Percentiles rank a stretch among this genome's conserved stretches.
Evolutionary conservation across 2,113 vertebrate genomes (phyloP).

Genomic region (Callipepla californica): DNA sequence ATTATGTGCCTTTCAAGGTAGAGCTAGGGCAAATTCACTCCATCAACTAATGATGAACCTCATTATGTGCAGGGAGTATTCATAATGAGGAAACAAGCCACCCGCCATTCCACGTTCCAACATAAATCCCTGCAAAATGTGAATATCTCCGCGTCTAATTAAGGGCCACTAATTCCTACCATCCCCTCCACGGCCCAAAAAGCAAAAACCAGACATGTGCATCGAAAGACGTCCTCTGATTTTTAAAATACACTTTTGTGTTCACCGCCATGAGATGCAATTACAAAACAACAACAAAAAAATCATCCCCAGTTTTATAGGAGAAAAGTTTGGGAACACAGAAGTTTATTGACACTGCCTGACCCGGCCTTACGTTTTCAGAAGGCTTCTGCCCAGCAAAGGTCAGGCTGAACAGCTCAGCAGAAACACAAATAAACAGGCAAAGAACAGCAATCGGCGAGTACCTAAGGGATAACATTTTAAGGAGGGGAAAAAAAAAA

Average conservation of each 20-base stretch:
- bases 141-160: slow-evolving; percentile 99
- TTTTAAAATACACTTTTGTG: slow-evolving; percentile 44
- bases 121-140: slow-evolving; percentile 98
- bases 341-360: slow-evolving; percentile 58
- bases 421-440: slow-evolving; percentile 3
- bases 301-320: slow-evolving; percentile 19
- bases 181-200: slow-evolving; percentile 83
- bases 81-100: slow-evolving; percentile 96
- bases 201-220: slow-evolving; percentile 70
- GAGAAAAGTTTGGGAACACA: slow-evolving; percentile 60
- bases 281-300: too few species aligned
- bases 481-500: neutral
- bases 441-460: neutral
- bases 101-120: slow-evolving; percentile 91
- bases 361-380: neutral
- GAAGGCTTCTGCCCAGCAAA: slow-evolving; percentile 50
- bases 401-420: slow-evolving; percentile 19
- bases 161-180: slow-evolving; percentile 96
- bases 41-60: slow-evolving; percentile 99
- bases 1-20: slow-evolving; percentile 98
- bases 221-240: slow-evolving; percentile 1
- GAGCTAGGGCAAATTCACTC: slow-evolving; percentile 96
- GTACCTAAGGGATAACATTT: neutral
- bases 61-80: slow-evolving; percentile 96
- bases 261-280: slow-evolving; percentile 29